Conservation (phyloP, 2,888 invertebrate species). For the Vesta saturnalis region DNA sequence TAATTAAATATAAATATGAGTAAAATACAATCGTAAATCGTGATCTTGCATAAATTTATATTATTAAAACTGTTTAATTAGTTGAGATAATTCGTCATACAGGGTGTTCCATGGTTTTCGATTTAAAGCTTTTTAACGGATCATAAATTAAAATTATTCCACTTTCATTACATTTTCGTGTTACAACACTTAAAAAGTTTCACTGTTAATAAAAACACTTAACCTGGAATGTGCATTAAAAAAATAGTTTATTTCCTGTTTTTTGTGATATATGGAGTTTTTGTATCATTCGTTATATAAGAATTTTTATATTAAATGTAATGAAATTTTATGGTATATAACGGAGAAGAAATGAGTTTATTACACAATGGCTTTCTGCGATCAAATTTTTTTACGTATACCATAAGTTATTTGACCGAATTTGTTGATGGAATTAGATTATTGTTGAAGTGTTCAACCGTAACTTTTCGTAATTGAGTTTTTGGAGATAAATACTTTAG, state of each 20-base stretch:
- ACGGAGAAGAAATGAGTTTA: constrained; percentile 1
- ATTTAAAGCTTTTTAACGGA: not conserved
- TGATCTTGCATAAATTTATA: no score
- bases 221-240: constrained; percentile 6
- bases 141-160: constrained; percentile 3
- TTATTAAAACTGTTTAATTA: no score
- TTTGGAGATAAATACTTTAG: no score
- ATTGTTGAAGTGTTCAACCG: no score
- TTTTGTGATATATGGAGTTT: constrained; percentile 8
- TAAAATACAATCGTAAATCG: no score
- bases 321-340: constrained; percentile 1
- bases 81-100: not conserved
- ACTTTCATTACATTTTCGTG: constrained; percentile 11
- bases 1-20: no score
- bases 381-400: no score
- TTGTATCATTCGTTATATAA: not conserved
- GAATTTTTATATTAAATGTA: constrained; percentile 2
- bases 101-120: not conserved
- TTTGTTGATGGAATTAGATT: no score
- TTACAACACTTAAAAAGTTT: constrained; percentile 8
- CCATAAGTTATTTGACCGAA: no score
- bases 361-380: not conserved
- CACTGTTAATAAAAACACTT: constrained; percentile 10
- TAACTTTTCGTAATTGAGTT: no score
- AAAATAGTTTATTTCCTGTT: not conserved